Evolutionary conservation across 1,140 invertebrate genomes (phyloP).

Genomic region (Melipona quadrifasciata): DNA sequence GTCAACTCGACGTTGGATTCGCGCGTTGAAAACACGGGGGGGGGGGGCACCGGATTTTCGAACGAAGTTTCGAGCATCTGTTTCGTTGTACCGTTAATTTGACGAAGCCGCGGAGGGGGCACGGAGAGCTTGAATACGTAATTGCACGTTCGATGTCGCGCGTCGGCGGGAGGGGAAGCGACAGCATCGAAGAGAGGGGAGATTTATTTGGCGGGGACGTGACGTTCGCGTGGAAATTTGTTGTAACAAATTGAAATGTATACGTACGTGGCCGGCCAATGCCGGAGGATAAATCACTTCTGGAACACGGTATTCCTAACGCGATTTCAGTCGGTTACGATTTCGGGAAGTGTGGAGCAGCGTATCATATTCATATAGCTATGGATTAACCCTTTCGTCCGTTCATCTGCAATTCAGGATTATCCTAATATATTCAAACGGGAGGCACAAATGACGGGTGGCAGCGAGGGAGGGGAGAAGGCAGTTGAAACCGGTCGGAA

Average conservation of each 20-base stretch:
- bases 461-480: not conserved
- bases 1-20: slow-evolving; percentile 25
- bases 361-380: not conserved
- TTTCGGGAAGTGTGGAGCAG: not conserved
- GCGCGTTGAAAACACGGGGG: not conserved
- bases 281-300: not conserved
- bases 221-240: not conserved
- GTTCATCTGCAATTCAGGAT: slow-evolving; percentile 11
- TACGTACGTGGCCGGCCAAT: not conserved
- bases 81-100: slow-evolving; percentile 23
- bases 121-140: not conserved
- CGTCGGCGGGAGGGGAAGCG: too few relatives aligned
- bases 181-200: too few relatives aligned
- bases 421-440: slow-evolving; percentile 8
- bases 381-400: not conserved
- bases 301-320: not conserved
- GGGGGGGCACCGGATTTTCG: not conserved
- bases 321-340: not conserved
- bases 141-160: not conserved
- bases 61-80: not conserved
- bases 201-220: not conserved
- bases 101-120: not conserved
- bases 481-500: not conserved
- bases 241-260: not conserved
- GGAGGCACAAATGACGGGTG: not conserved